Evolutionary conservation across 2,888 invertebrate species (phyloP), one percentile per base, ranked within the genome.

Genomic region (Eilema caniola): DNA sequence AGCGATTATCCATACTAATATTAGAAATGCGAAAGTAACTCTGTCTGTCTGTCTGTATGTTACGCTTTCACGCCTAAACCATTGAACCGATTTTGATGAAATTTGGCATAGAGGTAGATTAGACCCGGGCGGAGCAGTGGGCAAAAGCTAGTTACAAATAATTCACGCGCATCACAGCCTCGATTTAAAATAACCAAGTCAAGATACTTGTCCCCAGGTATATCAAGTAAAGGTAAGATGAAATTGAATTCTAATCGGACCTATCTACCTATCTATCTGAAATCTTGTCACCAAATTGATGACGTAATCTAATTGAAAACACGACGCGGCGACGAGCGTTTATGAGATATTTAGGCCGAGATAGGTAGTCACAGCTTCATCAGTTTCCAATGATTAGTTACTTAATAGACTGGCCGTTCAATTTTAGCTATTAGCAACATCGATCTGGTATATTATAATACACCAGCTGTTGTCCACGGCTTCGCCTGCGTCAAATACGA

Each of bases 281-380:
- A 31, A n/a, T n/a, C 28, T 31, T 33, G 24, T 14, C 28, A 56
- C 25, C 53, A 56, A 64, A 31, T 64, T 56, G 47, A 56, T 56
- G 56, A 33, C 11, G 59, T 63, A 63, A n/a, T 24, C 60, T 25
- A 47, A 69, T 69, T 69, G 23, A 12, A 37, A 56, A 37, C 24
- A 20, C 56, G 53, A 71, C 67, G 66, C 65, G 59, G 12, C 56
- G 53, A 71, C 67, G 66, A 67, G 59, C 61, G 66, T 28, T 61
- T 74, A 65, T 47, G 63, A 11, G 76, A 67, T 71, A 73, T 70
- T 71, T 69, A 65, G 68, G 60, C 28, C 61, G 56, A 71, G 68
- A 74, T 78, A 71, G 68, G 72, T 78, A 69, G 37, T 63, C 37
- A 2, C 47, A 24, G 31, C 37, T 67, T 41, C 61, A 70, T 41